Evolutionary conservation across 2,113 vertebrate species (phyloP).

Genomic region (Otolemur garnettii): DNA sequence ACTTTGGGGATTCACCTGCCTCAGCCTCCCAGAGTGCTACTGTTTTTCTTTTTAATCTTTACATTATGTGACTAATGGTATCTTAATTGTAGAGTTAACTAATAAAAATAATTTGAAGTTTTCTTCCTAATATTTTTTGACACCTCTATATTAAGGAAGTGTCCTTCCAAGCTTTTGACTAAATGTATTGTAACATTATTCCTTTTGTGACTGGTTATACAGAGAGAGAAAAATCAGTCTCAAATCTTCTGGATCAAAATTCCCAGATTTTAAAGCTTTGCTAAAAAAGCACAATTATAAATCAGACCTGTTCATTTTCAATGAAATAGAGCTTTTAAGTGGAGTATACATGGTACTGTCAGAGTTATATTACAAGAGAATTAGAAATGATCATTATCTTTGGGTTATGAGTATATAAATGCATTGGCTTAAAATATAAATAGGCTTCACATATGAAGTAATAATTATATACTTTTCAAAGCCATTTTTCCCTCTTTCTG

Average conservation of each 20-base stretch:
- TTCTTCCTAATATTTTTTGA: background rate
- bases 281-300: background rate
- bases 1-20: too few species aligned
- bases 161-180: background rate
- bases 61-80: background rate
- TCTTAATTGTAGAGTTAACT: background rate
- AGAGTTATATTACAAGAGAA: background rate
- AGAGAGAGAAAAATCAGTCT: background rate
- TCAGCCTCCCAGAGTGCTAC: too few species aligned
- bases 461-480: conserved; percentile 20
- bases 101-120: background rate
- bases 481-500: background rate
- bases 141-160: background rate
- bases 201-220: background rate
- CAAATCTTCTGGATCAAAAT: background rate
- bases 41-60: conserved; percentile 46
- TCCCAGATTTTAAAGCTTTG: conserved; percentile 47
- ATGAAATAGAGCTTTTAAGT: background rate
- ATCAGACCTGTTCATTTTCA: background rate
- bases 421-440: background rate
- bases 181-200: background rate
- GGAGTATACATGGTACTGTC: background rate
- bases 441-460: background rate
- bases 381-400: background rate
- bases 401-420: background rate